Evolutionary conservation across 2,888 invertebrate species (phyloP), one percentile per base, ranked within the genome.

Genomic region (Smittia aterrima): DNA sequence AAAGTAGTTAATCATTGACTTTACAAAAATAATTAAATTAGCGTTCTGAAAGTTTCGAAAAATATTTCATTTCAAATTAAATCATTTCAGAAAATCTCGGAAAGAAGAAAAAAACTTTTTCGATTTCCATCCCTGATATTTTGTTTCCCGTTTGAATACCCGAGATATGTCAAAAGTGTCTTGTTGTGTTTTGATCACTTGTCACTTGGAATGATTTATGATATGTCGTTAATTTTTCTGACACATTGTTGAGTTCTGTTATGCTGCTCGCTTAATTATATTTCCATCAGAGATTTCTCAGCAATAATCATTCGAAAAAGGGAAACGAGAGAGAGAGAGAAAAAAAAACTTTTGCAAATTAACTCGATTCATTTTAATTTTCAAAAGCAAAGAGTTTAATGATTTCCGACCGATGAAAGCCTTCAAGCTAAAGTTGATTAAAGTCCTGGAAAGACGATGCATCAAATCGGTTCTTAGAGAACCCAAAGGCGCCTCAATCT

Each of bases 151-250:
- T 32, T 32, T 32, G 32, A 32, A 53, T 47, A 41, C 54, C 53
- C 41, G 40, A 72, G 47, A 72, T 54, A 72, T 72, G 64, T 72
- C 72, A 72, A 72, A 71, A 70, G 62, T 72, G 24, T 58, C 25
- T 74, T 62, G 53, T 68, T 62, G 53, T 74, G 62, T 74, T 74
- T 22, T 74, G 74, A 74, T 74, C 66, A 24, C 64, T 62, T 74
- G 74, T 74, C 74, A 40, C 74, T 74, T 74, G 38, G 72, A 32
- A 66, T 74, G 74, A 74, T 74, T 74, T 62, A 74, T 74, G 74
- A 66, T 62, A 74, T 25, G 38, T 74, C 74, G 74, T 66, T 74
- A 66, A 74, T 66, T 74, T 72, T 47, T 47, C 24, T 53, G 20
- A 64, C 25, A 25, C 64, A 64, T 62, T 72, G 16, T 58, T 22